A percentile compares a stretch with the other conserved stretches of the same genome.
Conservation (phyloP, 2,113 vertebrate genomes). For the Otolemur garnettii region DNA sequence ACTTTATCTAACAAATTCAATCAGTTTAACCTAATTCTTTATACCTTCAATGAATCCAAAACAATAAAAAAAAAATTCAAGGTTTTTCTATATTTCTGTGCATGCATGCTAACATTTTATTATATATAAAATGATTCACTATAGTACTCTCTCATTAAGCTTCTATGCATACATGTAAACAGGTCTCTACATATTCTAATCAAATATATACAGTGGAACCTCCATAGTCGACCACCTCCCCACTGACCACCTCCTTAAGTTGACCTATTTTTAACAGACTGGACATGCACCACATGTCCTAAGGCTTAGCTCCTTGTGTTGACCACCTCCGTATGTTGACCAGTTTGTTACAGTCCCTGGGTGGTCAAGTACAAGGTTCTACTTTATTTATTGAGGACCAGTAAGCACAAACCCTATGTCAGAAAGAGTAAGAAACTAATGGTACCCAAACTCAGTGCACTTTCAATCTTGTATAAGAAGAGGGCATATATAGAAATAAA, state of each 20-base stretch:
- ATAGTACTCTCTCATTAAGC: background rate
- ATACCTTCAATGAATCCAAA: no score
- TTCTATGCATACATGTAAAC: background rate
- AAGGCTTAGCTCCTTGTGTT: no score
- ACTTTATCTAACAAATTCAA: no score
- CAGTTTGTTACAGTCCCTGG: no score
- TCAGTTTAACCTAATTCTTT: no score
- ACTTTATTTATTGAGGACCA: background rate
- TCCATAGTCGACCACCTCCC: no score
- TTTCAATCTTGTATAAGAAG: slow-evolving; percentile 7
- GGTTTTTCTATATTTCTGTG: background rate
- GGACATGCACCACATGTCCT: no score
- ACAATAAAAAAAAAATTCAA: no score
- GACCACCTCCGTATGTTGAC: no score
- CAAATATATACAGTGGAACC: background rate
- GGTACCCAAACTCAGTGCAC: background rate
- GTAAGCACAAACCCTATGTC: background rate
- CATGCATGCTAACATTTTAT: background rate
- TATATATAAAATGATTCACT: background rate
- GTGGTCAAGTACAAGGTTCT: no score
- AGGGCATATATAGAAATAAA: background rate
- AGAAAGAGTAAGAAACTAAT: background rate
- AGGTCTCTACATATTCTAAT: slow-evolving; percentile 5
- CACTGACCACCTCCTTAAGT: no score
- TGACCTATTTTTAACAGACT: no score